Percentiles rank a stretch among this genome's conserved stretches.
Conservation (phyloP, 2,113 vertebrate species). For the Lichenostomus cassidix region DNA sequence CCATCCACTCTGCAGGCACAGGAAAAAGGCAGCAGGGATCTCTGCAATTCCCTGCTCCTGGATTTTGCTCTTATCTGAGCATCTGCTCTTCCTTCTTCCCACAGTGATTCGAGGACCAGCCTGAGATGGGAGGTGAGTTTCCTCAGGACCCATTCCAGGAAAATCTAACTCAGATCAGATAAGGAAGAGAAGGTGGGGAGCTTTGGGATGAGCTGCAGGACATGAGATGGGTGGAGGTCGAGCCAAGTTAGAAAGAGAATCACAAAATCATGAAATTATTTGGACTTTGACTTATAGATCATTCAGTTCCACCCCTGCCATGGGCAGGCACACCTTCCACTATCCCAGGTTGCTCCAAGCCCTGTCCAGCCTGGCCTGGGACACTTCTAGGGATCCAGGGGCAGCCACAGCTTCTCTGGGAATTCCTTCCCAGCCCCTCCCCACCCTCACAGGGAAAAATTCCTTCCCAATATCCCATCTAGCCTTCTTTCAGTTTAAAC, state of each 20-base stretch:
- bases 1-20: neutral
- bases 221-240: neutral
- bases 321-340: neutral
- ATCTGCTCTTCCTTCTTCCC: neutral
- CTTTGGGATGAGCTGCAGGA: neutral
- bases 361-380: neutral
- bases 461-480: neutral
- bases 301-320: no score
- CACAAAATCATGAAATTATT: neutral
- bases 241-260: neutral
- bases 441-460: neutral
- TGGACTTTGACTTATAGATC: neutral
- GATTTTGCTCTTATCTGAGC: neutral
- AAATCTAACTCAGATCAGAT: neutral
- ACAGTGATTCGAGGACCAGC: fast-evolving
- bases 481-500: neutral
- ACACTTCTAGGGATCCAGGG: neutral
- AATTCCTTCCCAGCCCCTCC: neutral
- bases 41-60: neutral
- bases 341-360: neutral
- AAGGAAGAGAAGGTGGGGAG: neutral
- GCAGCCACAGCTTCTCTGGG: neutral
- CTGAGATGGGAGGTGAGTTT: neutral
- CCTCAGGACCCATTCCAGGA: neutral
- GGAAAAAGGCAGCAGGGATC: neutral